A percentile compares a stretch with the other conserved stretches of the same genome.
phyloP scores from a whole-genome alignment of 2,888 invertebrate species.

The Cephus sareptanus region DNA sequence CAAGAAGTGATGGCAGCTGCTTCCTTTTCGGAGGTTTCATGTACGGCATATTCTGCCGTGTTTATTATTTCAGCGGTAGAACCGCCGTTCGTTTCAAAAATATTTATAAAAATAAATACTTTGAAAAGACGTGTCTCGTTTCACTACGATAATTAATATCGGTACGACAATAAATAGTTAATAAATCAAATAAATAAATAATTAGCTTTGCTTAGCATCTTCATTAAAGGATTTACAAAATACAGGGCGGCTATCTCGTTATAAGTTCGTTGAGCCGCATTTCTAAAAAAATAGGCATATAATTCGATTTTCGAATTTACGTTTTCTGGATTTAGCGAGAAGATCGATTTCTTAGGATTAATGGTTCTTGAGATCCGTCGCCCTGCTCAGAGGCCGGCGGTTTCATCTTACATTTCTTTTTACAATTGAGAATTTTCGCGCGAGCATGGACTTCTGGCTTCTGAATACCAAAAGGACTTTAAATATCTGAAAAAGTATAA shows the following conservation, averaged over 20 bases:
- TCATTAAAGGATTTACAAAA: slow-evolving; percentile 45
- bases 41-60: slow-evolving; percentile 13
- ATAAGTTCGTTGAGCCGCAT: slow-evolving; percentile 38
- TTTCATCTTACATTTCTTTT: background rate
- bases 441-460: background rate
- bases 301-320: slow-evolving; percentile 19
- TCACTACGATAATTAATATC: slow-evolving; percentile 26
- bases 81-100: slow-evolving; percentile 45
- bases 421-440: background rate
- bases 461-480: background rate
- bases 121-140: slow-evolving; percentile 48
- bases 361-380: background rate
- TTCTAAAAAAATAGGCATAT: slow-evolving; percentile 44
- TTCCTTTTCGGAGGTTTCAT: slow-evolving; percentile 24
- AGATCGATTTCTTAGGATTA: background rate
- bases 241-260: slow-evolving; percentile 34
- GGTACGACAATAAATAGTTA: slow-evolving; percentile 60
- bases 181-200: slow-evolving; percentile 66
- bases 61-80: slow-evolving; percentile 39
- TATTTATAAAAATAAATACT: slow-evolving; percentile 67
- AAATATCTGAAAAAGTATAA: background rate
- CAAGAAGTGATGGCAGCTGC: slow-evolving; percentile 45
- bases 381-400: background rate
- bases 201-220: slow-evolving; percentile 56
- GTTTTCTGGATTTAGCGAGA: slow-evolving; percentile 3